Conservation (phyloP, 2,113 vertebrate species). For the Trichechus manatus region DNA sequence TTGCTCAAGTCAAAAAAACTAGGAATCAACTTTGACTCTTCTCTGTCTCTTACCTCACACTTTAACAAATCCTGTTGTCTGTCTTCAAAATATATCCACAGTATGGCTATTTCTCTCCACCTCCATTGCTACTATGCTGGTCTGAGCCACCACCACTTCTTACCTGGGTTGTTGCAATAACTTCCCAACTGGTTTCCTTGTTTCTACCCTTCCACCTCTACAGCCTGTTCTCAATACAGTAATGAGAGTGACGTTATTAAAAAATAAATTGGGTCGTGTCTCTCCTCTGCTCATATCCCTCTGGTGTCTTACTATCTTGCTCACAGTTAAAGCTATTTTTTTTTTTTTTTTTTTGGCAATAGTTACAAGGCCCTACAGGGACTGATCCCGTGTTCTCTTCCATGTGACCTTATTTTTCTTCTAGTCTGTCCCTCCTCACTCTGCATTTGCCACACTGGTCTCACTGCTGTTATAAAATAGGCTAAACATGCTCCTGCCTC, state of each 20-base stretch:
- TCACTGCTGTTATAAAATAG: not conserved
- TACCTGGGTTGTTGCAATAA: not conserved
- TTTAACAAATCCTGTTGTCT: not conserved
- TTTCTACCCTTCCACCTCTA: not conserved
- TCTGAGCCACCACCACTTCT: not conserved
- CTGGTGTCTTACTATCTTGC: not conserved
- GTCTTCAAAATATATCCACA: not conserved
- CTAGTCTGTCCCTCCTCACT: not conserved
- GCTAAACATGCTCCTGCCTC: not conserved
- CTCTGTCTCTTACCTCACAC: not conserved
- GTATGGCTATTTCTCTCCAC: not conserved
- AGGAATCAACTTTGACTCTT: not conserved
- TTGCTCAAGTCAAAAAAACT: not conserved
- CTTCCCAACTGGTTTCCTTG: no score
- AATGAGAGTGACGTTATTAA: not conserved
- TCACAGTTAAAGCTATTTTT: no score
- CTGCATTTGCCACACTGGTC: not conserved
- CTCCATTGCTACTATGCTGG: not conserved
- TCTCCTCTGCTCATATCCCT: not conserved
- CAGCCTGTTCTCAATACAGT: not conserved
- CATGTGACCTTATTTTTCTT: not conserved
- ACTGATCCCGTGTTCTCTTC: not conserved
- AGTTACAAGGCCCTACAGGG: not conserved
- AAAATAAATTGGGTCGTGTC: not conserved
- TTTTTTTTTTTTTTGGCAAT: not conserved